Percentiles rank a stretch among this genome's conserved stretches.
Conservation (phyloP, 2,797 vertebrate genomes). For the Clarias platycephalus region DNA sequence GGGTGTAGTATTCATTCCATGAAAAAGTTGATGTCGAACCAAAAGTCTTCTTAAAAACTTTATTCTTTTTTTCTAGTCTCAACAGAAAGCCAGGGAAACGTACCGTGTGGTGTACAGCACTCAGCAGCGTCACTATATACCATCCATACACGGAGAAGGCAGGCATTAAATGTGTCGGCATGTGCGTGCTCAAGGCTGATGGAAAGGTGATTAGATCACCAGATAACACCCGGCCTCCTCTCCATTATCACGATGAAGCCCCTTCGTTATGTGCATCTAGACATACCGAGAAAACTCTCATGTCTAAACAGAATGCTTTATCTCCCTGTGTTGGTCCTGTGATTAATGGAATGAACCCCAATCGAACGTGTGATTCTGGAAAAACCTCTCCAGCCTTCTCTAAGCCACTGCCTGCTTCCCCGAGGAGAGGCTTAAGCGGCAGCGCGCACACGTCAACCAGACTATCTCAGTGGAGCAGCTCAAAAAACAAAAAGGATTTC, state of each 20-base stretch:
- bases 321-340: slow-evolving; percentile 36
- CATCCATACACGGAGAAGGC: background rate
- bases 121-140: slow-evolving; percentile 17
- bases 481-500: slow-evolving; percentile 39
- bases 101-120: slow-evolving; percentile 47
- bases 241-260: background rate
- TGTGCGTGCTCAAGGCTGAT: slow-evolving; percentile 38
- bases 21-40: background rate
- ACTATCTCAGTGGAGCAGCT: background rate
- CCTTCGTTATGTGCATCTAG: background rate
- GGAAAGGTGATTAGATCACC: slow-evolving; percentile 27
- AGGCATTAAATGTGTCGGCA: background rate
- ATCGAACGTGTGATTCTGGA: background rate
- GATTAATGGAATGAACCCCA: slow-evolving; percentile 52
- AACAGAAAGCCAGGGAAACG: slow-evolving; percentile 58
- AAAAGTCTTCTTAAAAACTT: background rate
- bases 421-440: slow-evolving; percentile 2
- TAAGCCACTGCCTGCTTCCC: slow-evolving; percentile 1
- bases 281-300: background rate
- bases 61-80: background rate
- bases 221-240: background rate
- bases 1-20: background rate
- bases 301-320: slow-evolving; percentile 15
- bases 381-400: background rate
- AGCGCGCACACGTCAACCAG: background rate